Base-by-base conservation (phyloP, 2,113 vertebrate species). In the Amblyopsis rosae region DNA sequence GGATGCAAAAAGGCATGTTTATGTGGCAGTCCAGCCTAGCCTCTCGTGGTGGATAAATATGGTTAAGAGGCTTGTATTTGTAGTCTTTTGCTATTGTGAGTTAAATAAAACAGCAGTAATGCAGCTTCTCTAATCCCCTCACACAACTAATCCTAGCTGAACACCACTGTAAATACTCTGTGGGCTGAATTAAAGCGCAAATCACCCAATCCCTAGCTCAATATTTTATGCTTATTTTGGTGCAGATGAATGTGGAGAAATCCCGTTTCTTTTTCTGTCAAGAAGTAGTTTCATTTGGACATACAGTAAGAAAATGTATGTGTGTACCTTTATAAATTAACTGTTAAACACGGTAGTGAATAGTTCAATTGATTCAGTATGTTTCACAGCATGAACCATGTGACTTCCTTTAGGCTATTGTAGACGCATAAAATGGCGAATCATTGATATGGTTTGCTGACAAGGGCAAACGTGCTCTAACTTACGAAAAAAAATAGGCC, bases 61-160 rank as follows among this genome's bases (percentile, higher is more conserved):
- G 83, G 82, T 83, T 90, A 91, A 91, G 76, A 81, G 77, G 83
- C 88, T 89, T 92, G 88, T 89, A 86, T 87, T 87, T 91, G 90
- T 88, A 82, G 87, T 86, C 81, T 85, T 91, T 90, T 85, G 73
- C 88, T 88, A 87, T 90, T 90, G 81, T 83, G 88, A 88, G 84
- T 91, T 88, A 90, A 92, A 87, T 89, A 90, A 91, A 92, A 89
- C 86, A 89, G 70, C 82, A 88, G 87, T 86, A 86, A 89, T 88
- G 84, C 87, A 86, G 88, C 90, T 90, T 89, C 71, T 82, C 87
- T 91, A 93, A 92, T 92, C 91, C 87, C 84, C 87, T 92, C 91
- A 87, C 76, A 82, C 80, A 76, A 87, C 82, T 92, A 92, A 93
- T 92, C 90, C 89, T 75, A 68, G 82, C 86, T 83, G 80, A 89